Base-by-base conservation (phyloP, 2,888 invertebrate species). In the Hirtodrosophila alboralis region DNA sequence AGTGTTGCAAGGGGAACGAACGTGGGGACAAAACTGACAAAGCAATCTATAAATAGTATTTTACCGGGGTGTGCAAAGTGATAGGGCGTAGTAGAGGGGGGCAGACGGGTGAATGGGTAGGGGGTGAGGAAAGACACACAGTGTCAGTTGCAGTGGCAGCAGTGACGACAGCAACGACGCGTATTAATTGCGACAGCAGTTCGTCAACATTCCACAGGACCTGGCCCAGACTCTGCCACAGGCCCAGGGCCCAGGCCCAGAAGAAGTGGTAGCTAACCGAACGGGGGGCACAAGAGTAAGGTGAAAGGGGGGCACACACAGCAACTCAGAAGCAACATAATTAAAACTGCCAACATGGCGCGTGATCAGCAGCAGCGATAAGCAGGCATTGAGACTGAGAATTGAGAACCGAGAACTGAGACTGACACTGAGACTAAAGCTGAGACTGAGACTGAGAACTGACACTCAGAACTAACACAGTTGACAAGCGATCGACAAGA, bases 131-230 rank as follows among this genome's bases (percentile, higher is more conserved):
- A 41, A 54, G 48, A 37, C 41, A 51, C 28, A 54, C 58, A 76
- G 74, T 80, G 77, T 73, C 84, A 70, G 77, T 84, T 69, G 27
- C 16, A 40, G 26, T 13, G 30, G 26, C 26, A 31, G 44, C 56
- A 53, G 48, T 52, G 58, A 60, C 77, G 57, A 61, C 78, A 74
- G 67, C 81, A 58, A 63, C 62, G 43, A 61, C 54, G 78, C 85
- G 78, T 81, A 84, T 79, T 79, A 84, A 79, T 79, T 84, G 78
- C 78, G 85, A 79, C 78, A 79, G 78, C 78, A 79, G 78, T 79
- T 79, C 78, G 78, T 79, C 78, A 84, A 67, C 78, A 79, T 79
- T 79, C 79, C 79, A 61, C 62, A 61, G 51, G 49, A 54, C 49
- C 48, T 33, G 45, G 53, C 13, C 16, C 27, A 45, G 48, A 48